Evolutionary conservation across 2,113 vertebrate genomes (phyloP), one percentile per base, ranked within the genome.

Genomic region (Vidua macroura): DNA sequence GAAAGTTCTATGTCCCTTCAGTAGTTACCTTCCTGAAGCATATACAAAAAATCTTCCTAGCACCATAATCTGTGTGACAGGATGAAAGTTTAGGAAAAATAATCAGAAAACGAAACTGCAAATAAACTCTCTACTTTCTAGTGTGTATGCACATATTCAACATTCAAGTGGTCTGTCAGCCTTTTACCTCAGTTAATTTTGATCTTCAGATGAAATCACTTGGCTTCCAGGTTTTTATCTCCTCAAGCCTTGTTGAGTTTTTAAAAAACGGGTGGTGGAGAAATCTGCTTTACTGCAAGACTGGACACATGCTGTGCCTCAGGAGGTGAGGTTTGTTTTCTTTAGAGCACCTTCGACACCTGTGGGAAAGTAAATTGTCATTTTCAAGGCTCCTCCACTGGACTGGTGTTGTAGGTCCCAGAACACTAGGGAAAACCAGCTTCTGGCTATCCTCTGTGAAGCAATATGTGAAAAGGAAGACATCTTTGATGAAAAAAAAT

Each of bases 211-310:
- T 60, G 31, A 62, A 81, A 31, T n/a, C 15, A 4, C 21, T 48
- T 90, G n/a, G 20, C 62, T 95, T 78, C 30, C 37, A 64, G 15
- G 4, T 33, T 81, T 74, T 74, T 63, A 17, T 46, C 25, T 84
- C 33, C 63, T 89, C 28, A 73, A 89, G n/a, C 11, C 15, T 68
- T 81, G 51, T 37, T 81, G 35, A 62, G 31, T 62, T 62, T 80
- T 58, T 72, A 4, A 60, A 76, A n/a, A 64, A 60, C 0, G 0
- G 1, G 7, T 25, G 4, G 8, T 49, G 20, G 19, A 23, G 12
- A 49, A 58, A 63, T 60, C 22, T 35, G 28, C 41, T 49, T 67
- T 15, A 55, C 43, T 81, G 28, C 28, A 31, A 56, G 16, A 44
- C 4, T 33, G 24, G 24, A 16, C 30, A 53, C 2, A 1, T 52